These are phyloP conservation scores for Cheirogaleus major DNA, from an alignment of 2,797 vertebrate genomes.

Conservation along the genomic window DNA sequence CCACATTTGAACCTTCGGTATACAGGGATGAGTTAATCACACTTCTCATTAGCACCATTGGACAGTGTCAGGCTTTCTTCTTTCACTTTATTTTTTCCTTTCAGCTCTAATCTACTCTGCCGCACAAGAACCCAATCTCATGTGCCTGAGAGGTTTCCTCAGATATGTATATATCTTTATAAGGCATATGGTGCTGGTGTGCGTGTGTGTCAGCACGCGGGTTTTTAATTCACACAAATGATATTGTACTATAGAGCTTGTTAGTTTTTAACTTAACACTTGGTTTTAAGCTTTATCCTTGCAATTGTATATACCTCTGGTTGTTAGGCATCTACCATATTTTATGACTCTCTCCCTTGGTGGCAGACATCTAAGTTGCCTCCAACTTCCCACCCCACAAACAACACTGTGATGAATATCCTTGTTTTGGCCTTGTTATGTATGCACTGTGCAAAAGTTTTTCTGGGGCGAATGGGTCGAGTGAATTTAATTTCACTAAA, in stretches of 20 bases:
- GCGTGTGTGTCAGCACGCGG: not conserved
- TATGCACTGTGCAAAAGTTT: not conserved
- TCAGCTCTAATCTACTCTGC: not conserved
- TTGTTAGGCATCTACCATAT: not conserved
- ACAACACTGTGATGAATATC: not conserved
- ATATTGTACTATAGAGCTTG: not conserved
- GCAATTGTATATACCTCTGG: not conserved
- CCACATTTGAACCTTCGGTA: not conserved
- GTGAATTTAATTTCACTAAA: conserved; percentile 26
- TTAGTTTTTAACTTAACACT: not conserved
- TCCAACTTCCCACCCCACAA: not conserved
- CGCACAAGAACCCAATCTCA: not conserved
- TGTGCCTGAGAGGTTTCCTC: not conserved
- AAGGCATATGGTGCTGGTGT: not conserved
- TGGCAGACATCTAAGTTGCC: not conserved
- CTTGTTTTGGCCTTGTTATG: not conserved
- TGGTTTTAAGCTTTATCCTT: not conserved
- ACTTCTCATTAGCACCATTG: not conserved
- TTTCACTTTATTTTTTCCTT: not conserved
- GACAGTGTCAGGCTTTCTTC: not conserved
- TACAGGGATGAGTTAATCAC: not conserved
- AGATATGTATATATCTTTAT: not conserved
- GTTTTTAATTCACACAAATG: not conserved
- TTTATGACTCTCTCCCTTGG: not conserved
- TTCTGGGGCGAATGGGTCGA: not conserved